phyloP scores from a whole-genome alignment of 2,888 invertebrate species.

The Lepidochrysops patricia region DNA sequence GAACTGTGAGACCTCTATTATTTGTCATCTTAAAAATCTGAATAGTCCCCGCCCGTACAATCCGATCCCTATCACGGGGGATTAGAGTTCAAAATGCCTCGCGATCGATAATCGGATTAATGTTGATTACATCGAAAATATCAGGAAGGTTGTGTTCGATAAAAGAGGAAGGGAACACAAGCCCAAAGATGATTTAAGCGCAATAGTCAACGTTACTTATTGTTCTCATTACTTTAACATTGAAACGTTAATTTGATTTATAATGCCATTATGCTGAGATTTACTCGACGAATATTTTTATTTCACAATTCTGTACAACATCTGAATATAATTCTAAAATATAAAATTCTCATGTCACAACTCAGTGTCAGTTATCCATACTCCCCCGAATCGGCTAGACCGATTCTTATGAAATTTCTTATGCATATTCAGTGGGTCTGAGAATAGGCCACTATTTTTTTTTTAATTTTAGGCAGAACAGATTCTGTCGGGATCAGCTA shows the following conservation, averaged over 20 bases:
- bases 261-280: not conserved
- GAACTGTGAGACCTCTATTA: slow-evolving; percentile 35
- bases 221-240: slow-evolving; percentile 11
- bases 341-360: not conserved
- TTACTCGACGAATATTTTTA: not conserved
- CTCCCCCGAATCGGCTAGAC: too few species aligned
- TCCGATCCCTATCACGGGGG: slow-evolving; percentile 6
- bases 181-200: slow-evolving; percentile 12
- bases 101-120: slow-evolving; percentile 22
- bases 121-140: slow-evolving; percentile 19
- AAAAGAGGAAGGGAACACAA: slow-evolving; percentile 13
- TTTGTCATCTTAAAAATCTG: slow-evolving; percentile 31
- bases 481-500: too few species aligned
- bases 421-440: too few species aligned
- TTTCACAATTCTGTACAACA: not conserved
- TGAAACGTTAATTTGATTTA: slow-evolving; percentile 7
- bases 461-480: too few species aligned
- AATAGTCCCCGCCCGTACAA: not conserved
- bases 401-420: too few species aligned
- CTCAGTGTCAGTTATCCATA: too few species aligned
- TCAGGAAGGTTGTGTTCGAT: slow-evolving; percentile 18
- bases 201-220: slow-evolving; percentile 1
- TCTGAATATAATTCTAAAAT: not conserved
- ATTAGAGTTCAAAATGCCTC: slow-evolving; percentile 13
- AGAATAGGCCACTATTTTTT: too few species aligned